Conservation (phyloP, 2,113 vertebrate genomes). For the Axis porcinus region DNA sequence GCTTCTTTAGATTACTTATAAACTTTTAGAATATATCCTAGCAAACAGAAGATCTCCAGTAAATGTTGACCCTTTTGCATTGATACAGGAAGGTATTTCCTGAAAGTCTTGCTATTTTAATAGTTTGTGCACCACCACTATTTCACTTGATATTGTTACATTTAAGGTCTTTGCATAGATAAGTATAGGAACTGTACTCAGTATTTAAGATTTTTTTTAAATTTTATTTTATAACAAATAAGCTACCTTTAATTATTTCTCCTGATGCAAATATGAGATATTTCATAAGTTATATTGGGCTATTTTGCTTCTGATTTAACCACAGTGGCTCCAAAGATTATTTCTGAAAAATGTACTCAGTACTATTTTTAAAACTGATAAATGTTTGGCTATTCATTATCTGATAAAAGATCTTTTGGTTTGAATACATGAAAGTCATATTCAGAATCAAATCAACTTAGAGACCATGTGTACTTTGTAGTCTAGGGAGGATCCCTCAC, state of each 20-base stretch:
- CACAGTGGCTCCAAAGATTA: not conserved
- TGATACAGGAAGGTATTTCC: not conserved
- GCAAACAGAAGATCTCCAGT: not conserved
- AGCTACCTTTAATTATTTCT: not conserved
- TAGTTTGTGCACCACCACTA: fast-evolving
- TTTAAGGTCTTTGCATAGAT: not conserved
- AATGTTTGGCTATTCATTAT: not conserved
- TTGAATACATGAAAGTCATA: not conserved
- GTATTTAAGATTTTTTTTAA: not conserved
- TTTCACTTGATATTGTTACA: not conserved
- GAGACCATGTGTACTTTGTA: fast-evolving
- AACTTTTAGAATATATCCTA: not conserved
- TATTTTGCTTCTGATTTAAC: not conserved
- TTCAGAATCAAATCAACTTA: not conserved
- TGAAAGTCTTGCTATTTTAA: not conserved
- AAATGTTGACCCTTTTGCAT: not conserved
- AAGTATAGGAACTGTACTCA: not conserved
- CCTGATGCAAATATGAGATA: not conserved
- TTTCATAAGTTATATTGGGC: not conserved
- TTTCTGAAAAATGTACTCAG: not conserved
- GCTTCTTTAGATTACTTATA: not conserved
- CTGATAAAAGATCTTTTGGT: not conserved
- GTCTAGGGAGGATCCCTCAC: fast-evolving
- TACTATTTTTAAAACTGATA: not conserved
- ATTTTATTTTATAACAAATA: not conserved